Percentiles rank a stretch among this genome's conserved stretches.
phyloP scores from a whole-genome alignment of 1,140 invertebrate species.

The Drosophila baimaii region DNA sequence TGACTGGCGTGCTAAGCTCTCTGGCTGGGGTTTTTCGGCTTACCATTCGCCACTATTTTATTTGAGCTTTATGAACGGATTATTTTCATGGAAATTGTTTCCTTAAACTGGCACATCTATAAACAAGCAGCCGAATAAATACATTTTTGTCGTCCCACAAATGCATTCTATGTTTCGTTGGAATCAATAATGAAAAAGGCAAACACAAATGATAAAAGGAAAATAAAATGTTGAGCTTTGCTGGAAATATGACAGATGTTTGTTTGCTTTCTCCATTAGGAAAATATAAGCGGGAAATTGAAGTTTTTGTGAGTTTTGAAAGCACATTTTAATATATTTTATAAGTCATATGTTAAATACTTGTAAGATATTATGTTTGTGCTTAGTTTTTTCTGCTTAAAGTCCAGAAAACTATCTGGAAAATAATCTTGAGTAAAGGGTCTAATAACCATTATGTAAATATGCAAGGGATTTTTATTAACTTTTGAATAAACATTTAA shows the following conservation, averaged over 20 bases:
- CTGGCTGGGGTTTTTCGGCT: constrained; percentile 2
- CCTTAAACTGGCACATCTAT: not conserved
- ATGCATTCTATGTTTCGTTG: not conserved
- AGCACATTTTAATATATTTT: not conserved
- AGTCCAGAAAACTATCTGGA: not conserved
- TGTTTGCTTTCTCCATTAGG: not conserved
- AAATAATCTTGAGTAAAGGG: not conserved
- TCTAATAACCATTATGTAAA: not conserved
- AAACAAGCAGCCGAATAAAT: constrained; percentile 7
- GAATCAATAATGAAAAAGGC: constrained; percentile 21
- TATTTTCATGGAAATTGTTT: not conserved
- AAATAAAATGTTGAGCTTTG: constrained; percentile 1
- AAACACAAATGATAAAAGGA: constrained; percentile 7
- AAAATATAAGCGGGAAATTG: not conserved
- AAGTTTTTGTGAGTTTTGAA: not conserved
- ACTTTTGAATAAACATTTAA: not conserved
- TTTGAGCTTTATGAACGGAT: constrained; percentile 7
- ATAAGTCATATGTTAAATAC: too few species aligned
- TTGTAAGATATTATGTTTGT: not conserved
- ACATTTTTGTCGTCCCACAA: not conserved
- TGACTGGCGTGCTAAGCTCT: not conserved
- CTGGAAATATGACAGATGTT: not conserved
- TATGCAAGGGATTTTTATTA: not conserved
- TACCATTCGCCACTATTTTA: constrained; percentile 10
- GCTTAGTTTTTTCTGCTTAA: not conserved